A percentile compares a stretch with the other conserved stretches of the same genome.
Conservation (phyloP, 2,113 vertebrate genomes). For the Phylloscopus trochiloides region DNA sequence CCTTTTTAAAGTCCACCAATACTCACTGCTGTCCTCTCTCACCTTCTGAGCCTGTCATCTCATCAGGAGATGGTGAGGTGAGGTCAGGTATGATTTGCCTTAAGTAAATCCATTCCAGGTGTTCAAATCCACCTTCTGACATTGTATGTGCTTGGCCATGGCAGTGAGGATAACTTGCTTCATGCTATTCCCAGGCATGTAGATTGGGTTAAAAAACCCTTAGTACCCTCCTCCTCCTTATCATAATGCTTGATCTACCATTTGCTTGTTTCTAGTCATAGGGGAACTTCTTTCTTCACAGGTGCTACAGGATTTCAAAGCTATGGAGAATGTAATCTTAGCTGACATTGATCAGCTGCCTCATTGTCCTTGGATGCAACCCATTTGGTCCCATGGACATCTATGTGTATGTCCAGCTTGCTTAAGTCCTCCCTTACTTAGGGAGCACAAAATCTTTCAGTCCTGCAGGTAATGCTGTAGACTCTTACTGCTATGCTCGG, state of each 20-base stretch:
- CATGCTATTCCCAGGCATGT: not conserved
- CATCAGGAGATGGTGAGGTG: not conserved
- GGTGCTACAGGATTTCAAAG: not conserved
- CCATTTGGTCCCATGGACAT: not conserved
- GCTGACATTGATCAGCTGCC: not conserved
- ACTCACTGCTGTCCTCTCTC: not conserved
- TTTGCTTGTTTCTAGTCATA: not conserved
- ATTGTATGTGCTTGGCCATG: not conserved
- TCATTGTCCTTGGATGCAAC: not conserved
- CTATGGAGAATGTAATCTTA: not conserved
- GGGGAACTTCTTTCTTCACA: not conserved
- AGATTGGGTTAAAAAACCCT: not conserved
- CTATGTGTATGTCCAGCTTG: not conserved
- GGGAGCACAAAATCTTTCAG: not conserved
- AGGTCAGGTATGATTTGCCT: not conserved
- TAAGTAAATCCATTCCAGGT: not conserved
- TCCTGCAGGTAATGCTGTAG: not conserved
- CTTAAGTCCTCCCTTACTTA: not conserved
- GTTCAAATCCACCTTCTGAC: not conserved
- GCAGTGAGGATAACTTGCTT: not conserved
- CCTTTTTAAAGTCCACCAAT: not conserved
- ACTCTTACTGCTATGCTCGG: not conserved
- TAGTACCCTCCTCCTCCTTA: not conserved
- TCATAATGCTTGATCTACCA: not conserved
- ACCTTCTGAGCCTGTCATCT: not conserved